Base-by-base conservation (phyloP, 92 coral and sea anemone genomes). In the Diadumene lineata region DNA sequence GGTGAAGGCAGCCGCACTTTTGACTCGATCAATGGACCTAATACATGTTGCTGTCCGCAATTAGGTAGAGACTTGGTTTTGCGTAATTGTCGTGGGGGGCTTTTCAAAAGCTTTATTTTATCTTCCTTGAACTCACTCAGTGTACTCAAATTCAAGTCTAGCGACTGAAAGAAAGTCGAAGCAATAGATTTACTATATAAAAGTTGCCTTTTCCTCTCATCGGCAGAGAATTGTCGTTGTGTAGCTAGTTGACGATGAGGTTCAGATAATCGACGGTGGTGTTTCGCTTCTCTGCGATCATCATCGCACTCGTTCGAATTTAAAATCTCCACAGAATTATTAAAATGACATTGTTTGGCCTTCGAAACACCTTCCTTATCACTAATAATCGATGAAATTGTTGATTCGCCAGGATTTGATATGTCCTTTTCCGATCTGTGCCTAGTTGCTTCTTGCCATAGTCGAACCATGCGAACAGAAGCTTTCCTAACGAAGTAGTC, bases 1-100 rank as follows among this genome's bases (percentile, higher is more conserved):
- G 94, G 67, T 30, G 86, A 86, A 29, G 99, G 99, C 57, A 96
- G 84, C 44, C 97, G 97, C 73, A 96, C 84, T 92, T 93, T 88
- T 44, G 99, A 96, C 88, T 96, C 96, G 75, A 96, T 96, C 70
- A 96, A 84, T 25, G 97, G 85, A 55, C 99, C 99, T 51, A 96
- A 88, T 66, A 76, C 90, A 64, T 91, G 97, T 68, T 91, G 97
- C 75, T 84, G 92, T 48, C 92, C 93, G 50, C 97, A 91, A 76
- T 91, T 91, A 71, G 97, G 97, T 50, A 91, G 82, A 62, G 97
- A 91, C 84, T 91, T 91, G 33, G 97, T 91, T 82, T 91, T 91
- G 69, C 97, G 89, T 56, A 91, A 58, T 58, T 73, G 97, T 43
- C 97, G 88, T 50, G 87, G 97, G 62, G 97, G 93, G 78, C 93